A percentile compares a stretch with the other conserved stretches of the same genome.
phyloP scores from a whole-genome alignment of 2,888 invertebrate genomes.

The Cheilosia variabilis region DNA sequence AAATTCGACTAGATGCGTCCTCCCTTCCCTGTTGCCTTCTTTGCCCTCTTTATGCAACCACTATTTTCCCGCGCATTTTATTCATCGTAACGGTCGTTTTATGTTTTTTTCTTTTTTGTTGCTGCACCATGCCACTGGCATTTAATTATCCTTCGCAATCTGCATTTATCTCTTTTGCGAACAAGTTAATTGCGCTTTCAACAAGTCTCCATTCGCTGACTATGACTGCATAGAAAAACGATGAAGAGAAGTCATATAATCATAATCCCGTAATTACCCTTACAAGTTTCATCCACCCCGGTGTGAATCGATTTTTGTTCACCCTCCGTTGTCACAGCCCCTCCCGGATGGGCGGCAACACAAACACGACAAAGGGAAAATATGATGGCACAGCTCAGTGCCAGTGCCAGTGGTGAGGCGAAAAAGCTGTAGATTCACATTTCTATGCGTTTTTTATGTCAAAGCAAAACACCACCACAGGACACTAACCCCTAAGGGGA shows the following conservation, averaged over 20 bases:
- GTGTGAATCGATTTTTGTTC: slow-evolving; percentile 68
- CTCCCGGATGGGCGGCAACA: slow-evolving; percentile 33
- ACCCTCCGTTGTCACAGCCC: not conserved
- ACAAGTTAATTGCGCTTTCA: slow-evolving; percentile 76
- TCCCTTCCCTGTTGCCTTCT: not conserved
- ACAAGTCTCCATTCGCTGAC: slow-evolving; percentile 64
- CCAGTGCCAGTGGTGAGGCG: not conserved
- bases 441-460: slow-evolving; percentile 27
- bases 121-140: slow-evolving; percentile 41
- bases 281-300: slow-evolving; percentile 64
- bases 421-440: slow-evolving; percentile 35
- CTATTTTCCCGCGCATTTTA: slow-evolving; percentile 66
- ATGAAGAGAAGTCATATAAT: slow-evolving; percentile 54
- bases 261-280: slow-evolving; percentile 71
- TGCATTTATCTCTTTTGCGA: slow-evolving; percentile 67
- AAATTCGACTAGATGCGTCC: slow-evolving; percentile 30
- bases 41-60: not conserved
- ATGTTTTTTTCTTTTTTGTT: too few species aligned
- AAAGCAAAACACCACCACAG: slow-evolving; percentile 60
- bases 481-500: slow-evolving; percentile 73
- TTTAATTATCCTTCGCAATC: slow-evolving; percentile 70
- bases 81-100: slow-evolving; percentile 9
- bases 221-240: slow-evolving; percentile 10
- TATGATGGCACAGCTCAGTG: slow-evolving; percentile 38
- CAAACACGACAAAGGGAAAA: slow-evolving; percentile 34